These are phyloP conservation scores for Mechanitis mazaeus DNA, from an alignment of 2,888 invertebrate genomes.

Conservation along the genomic window DNA sequence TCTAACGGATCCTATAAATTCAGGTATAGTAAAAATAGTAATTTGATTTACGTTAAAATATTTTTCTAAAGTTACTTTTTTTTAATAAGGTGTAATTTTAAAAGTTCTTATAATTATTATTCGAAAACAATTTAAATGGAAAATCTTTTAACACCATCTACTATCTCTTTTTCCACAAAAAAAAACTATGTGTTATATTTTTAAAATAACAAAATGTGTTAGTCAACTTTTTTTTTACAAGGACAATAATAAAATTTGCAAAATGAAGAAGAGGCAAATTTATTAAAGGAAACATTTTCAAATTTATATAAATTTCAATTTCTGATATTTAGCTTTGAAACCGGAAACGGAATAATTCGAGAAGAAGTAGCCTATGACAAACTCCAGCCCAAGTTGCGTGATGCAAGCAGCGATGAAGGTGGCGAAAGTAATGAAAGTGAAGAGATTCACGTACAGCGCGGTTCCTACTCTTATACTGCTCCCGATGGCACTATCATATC, in stretches of 20 bases:
- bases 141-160: not conserved
- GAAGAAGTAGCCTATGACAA: constrained; percentile 84
- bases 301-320: not conserved
- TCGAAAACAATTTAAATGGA: no score
- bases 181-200: no score
- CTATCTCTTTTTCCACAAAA: not conserved
- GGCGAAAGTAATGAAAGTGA: constrained; percentile 76
- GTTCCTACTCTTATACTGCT: constrained; percentile 82
- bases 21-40: constrained; percentile 42
- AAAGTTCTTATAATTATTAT: no score
- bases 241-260: no score
- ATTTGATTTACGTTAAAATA: no score
- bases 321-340: constrained; percentile 79
- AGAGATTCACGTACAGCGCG: constrained; percentile 78
- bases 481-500: constrained; percentile 82
- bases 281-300: not conserved
- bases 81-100: no score
- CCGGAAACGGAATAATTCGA: constrained; percentile 85
- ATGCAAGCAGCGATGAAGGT: constrained; percentile 65
- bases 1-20: constrained; percentile 72
- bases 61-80: no score
- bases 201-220: no score
- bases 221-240: no score
- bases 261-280: no score
- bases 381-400: constrained; percentile 68